Conservation (phyloP, 2,888 invertebrate genomes). For the Calliopum simillimum region DNA sequence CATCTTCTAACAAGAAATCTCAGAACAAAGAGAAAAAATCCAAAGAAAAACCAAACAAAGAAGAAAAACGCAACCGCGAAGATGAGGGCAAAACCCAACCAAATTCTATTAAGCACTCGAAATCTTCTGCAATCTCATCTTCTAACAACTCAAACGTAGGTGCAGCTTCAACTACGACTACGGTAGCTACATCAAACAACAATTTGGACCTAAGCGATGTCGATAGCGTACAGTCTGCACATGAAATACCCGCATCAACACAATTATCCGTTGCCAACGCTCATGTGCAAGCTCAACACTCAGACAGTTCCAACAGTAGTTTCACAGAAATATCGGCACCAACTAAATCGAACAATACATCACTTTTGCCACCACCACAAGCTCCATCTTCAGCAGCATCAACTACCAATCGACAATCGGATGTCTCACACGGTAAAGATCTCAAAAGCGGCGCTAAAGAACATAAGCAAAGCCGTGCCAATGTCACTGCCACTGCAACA, state of each 20-base stretch:
- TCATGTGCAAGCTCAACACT: conserved; percentile 48
- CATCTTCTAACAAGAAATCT: conserved; percentile 43
- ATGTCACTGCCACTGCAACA: conserved; percentile 15
- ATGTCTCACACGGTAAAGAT: conserved; percentile 18
- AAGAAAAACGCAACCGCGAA: conserved; percentile 53
- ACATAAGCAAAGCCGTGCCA: conserved; percentile 33
- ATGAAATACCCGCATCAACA: conserved; percentile 47
- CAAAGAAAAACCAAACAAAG: conserved; percentile 56
- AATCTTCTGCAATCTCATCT: conserved; percentile 33
- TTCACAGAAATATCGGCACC: conserved; percentile 61
- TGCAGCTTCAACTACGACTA: conserved; percentile 27
- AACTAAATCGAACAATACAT: conserved; percentile 41
- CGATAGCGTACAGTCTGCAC: conserved; percentile 59
- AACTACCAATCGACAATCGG: conserved; percentile 27
- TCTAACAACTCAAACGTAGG: conserved; percentile 18
- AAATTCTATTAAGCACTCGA: conserved; percentile 43
- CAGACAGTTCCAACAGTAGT: conserved; percentile 65
- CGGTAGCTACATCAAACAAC: conserved; percentile 35
- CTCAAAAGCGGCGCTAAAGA: conserved; percentile 41
- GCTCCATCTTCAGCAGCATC: conserved; percentile 42
- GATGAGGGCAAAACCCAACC: conserved; percentile 45
- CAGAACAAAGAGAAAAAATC: conserved; percentile 58
- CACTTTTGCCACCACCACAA: conserved; percentile 29
- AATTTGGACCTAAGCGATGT: conserved; percentile 61
- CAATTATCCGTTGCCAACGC: conserved; percentile 32